Percentiles rank a stretch among this genome's conserved stretches.
phyloP scores from a whole-genome alignment of 35 echinoderm and acorn worm genomes.

The Heliocidaris erythrogramma region DNA sequence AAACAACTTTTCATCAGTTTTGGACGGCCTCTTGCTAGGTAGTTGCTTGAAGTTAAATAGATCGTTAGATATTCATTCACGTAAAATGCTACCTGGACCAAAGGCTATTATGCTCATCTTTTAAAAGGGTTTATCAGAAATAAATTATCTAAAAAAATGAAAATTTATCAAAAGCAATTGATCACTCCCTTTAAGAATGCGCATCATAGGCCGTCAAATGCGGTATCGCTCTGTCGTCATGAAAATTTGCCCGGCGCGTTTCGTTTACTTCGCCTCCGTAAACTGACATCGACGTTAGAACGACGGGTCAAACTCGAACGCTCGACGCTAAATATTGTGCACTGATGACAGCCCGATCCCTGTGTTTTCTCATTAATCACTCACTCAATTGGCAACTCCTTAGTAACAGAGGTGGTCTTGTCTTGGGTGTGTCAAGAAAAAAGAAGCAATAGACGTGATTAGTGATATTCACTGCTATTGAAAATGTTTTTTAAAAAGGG shows the following conservation, averaged over 20 bases:
- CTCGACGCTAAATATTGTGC: not conserved
- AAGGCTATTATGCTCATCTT: too few species aligned
- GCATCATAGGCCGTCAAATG: not conserved
- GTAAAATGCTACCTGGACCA: too few species aligned
- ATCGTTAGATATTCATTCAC: too few species aligned
- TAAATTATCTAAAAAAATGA: too few species aligned
- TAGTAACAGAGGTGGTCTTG: not conserved
- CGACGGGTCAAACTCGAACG: not conserved
- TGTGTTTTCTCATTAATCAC: constrained; percentile 17
- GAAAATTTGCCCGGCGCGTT: not conserved
- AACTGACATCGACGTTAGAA: not conserved
- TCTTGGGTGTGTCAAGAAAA: not conserved
- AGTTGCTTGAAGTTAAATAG: too few species aligned
- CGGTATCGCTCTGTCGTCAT: not conserved
- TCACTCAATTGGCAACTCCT: not conserved
- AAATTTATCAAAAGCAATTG: too few species aligned
- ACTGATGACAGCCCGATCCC: not conserved
- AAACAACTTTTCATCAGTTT: too few species aligned
- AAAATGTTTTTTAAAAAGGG: too few species aligned
- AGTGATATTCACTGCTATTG: too few species aligned
- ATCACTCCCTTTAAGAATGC: not conserved
- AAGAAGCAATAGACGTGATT: too few species aligned
- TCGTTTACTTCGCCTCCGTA: not conserved
- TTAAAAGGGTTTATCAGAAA: too few species aligned
- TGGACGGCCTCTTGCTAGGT: too few species aligned